Evolutionary conservation across 2,113 vertebrate genomes (phyloP), one percentile per base, ranked within the genome.

Genomic region (Phrynosoma platyrhinos): DNA sequence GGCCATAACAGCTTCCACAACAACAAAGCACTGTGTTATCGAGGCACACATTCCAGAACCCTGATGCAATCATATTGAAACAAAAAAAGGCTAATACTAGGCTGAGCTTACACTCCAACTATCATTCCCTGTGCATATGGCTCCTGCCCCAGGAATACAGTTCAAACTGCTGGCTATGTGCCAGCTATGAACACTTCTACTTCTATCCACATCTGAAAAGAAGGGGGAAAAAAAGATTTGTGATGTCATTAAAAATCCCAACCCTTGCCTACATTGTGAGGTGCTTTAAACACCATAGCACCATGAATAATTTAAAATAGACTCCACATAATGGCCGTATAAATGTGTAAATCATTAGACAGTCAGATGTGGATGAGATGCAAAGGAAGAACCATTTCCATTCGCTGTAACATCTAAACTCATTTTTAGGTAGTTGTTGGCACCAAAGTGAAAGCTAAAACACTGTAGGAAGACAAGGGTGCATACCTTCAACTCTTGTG

Each of bases 291-390:
- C 58, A 62, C 58, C 58, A 16, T 62, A 62, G 52, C 77, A 79
- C 16, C 2, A 53, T 79, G 77, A 79, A 55, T 23, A 2, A 55
- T 79, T n/a, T 79, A 79, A 55, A 53, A 53, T n/a, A 55, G 52
- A 55, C 52, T 79, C 78, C 14, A 80, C 14, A 80, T 52, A 36
- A 52, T 62, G n/a, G 30, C 53, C 16, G 32, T 62, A n/a, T 62
- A 62, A 47, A 80, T 80, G 53, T 80, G 79, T 80, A 80, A 62
- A 80, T 80, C 55, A 32, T 32, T 80, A 80, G 79, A 30, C 78
- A 80, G 32, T 80, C 55, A 30, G 30, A 62, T 4, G 58, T n/a
- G 79, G 30, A 80, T 80, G 79, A 36, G n/a, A 58, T 80, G 55
- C 79, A 80, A 36, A 80, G 58, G 55, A 62, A 21, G 53, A 58